Percentiles rank a stretch among this genome's conserved stretches.
Evolutionary conservation across 2,888 invertebrate genomes (phyloP).

Genomic region (Pristionchus mayeri): DNA sequence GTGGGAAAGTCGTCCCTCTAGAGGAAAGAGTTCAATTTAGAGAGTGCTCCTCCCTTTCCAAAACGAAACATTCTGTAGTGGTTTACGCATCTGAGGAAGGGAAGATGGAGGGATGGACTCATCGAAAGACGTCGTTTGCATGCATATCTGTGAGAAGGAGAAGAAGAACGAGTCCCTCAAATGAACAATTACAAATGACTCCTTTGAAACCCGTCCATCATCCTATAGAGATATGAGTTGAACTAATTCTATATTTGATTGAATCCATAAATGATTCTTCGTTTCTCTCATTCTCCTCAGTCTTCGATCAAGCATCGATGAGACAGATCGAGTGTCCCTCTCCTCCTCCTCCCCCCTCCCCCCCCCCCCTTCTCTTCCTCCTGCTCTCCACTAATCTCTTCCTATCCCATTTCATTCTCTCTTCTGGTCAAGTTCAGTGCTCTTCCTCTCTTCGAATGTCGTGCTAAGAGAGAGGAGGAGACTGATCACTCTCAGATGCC

Average conservation of each 20-base stretch:
- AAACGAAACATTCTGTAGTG: conserved; percentile 23
- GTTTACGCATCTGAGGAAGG: conserved; percentile 13
- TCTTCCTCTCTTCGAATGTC: background rate
- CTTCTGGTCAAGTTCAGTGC: too few relatives aligned
- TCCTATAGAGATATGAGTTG: background rate
- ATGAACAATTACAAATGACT: background rate
- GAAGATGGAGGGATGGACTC: conserved; percentile 12
- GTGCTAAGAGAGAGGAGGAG: too few relatives aligned
- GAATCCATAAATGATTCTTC: too few relatives aligned
- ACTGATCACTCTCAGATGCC: background rate
- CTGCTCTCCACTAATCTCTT: background rate
- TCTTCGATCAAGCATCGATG: conserved; percentile 3
- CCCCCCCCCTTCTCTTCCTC: background rate
- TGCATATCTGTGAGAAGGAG: conserved; percentile 6
- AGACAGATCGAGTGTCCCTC: background rate
- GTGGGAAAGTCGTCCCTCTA: background rate
- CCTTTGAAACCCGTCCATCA: background rate
- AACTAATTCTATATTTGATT: background rate
- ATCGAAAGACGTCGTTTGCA: conserved; percentile 5
- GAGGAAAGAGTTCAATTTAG: conserved; percentile 33
- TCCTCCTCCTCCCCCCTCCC: background rate
- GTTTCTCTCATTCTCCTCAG: background rate
- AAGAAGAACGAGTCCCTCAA: background rate
- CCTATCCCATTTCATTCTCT: background rate
- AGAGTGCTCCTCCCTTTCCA: background rate